Evolutionary conservation across 2,113 vertebrate species (phyloP).

Genomic region (Rutilus rutilus): DNA sequence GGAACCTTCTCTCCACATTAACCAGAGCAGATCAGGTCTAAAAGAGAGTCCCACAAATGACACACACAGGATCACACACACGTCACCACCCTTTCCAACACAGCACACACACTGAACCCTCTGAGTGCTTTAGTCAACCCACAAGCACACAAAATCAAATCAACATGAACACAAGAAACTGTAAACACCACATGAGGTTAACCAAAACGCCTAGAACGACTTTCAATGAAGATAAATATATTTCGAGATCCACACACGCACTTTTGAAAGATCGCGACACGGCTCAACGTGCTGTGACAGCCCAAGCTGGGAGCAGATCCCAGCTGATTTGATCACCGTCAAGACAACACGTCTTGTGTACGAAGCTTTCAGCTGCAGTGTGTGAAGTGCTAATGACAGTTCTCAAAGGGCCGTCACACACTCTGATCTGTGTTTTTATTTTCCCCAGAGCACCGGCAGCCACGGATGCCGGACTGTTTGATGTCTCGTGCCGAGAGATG

Average conservation of each 20-base stretch:
- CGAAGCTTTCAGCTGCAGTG: constrained; percentile 46
- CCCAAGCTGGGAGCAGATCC: constrained; percentile 53
- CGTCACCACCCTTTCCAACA: not conserved
- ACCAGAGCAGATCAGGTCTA: constrained; percentile 13
- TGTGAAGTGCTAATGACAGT: constrained; percentile 62
- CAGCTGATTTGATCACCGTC: constrained; percentile 50
- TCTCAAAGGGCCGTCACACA: constrained; percentile 57
- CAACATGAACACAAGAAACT: constrained; percentile 27
- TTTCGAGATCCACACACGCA: constrained; percentile 50
- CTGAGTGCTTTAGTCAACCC: constrained; percentile 14
- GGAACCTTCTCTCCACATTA: constrained; percentile 23
- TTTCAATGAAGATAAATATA: constrained; percentile 49
- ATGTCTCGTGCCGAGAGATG: constrained; percentile 58
- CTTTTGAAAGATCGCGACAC: constrained; percentile 31
- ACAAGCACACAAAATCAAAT: constrained; percentile 7
- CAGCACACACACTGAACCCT: constrained; percentile 3
- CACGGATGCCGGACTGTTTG: constrained; percentile 54
- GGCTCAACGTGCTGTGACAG: constrained; percentile 52
- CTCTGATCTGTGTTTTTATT: constrained; percentile 60
- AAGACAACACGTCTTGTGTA: constrained; percentile 54
- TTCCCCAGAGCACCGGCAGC: constrained; percentile 46
- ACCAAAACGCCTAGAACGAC: constrained; percentile 3
- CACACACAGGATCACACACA: not conserved
- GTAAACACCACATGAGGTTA: constrained; percentile 30
- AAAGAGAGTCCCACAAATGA: constrained; percentile 5